Evolutionary conservation across 2,113 vertebrate species (phyloP), one percentile per base, ranked within the genome.

Genomic region (Haemorhous mexicanus): DNA sequence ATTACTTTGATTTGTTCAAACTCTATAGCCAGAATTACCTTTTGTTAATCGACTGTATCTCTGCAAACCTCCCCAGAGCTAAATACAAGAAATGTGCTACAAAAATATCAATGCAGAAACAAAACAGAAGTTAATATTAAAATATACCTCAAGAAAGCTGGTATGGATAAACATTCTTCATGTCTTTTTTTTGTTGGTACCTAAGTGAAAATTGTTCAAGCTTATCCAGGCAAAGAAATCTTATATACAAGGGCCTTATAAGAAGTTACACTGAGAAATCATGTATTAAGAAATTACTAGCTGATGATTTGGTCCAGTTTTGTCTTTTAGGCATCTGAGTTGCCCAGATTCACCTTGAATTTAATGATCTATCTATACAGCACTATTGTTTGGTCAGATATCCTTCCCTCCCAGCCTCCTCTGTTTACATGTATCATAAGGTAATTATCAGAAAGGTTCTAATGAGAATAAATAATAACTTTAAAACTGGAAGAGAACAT

Each of bases 391-490:
- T 95, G 46, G 72, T 88, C 74, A 90, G 53, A 76, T 63, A 63
- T 41, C 30, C 74, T 79, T 77, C 49, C 55, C 44, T 87, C 59
- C 23, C 80, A 84, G 66, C 20, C 53, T 77, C 66, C 55, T 55
- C 44, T 87, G 70, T 80, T 77, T 75, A 87, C 35, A 59, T 53
- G 18, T 20, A 74, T 68, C 19, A 43, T 61, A 78, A 74, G 21
- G 75, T 64, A 93, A 94, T 55, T 44, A 78, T 84, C 87, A 89
- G 83, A 86, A 93, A 90, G 16, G 16, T 46, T 72, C 23, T 68
- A 80, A 92, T 61, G 30, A 89, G 22, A 93, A 76, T n/a, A 95
- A 94, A 87, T 86, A 89, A 43, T 77, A 81, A 91, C 87, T 91
- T 74, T 68, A 93, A 84, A 90, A 80, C 43, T 86, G 35, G 27